Percentiles rank a stretch among this genome's conserved stretches.
These are phyloP conservation scores for Flexamia atlantica DNA, from an alignment of 2,888 invertebrate genomes.

Conservation along the genomic window DNA sequence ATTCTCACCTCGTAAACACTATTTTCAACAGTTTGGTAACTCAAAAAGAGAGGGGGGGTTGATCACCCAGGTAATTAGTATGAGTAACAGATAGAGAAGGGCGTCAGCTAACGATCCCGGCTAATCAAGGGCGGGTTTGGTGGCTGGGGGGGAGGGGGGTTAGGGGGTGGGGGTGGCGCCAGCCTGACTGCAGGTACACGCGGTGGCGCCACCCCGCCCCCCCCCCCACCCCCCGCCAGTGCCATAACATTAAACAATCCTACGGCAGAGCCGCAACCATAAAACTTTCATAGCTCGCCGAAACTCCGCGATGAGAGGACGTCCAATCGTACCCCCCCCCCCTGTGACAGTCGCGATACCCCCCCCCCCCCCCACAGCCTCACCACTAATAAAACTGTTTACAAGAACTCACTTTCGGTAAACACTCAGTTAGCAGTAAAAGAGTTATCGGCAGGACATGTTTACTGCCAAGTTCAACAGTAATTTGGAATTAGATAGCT, in stretches of 20 bases:
- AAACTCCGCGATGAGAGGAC: neutral
- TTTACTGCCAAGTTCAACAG: neutral
- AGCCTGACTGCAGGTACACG: slow-evolving; percentile 33
- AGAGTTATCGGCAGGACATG: neutral
- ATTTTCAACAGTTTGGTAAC: neutral
- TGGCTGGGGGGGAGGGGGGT: neutral
- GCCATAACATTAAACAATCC: slow-evolving; percentile 48
- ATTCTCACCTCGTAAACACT: neutral
- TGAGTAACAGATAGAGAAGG: slow-evolving; percentile 19
- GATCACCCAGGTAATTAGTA: slow-evolving; percentile 1
- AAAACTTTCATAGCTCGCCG: slow-evolving; percentile 48
- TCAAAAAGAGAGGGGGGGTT: neutral
- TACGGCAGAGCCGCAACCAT: slow-evolving; percentile 34
- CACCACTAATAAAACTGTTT: slow-evolving; percentile 55
- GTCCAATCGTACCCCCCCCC: neutral
- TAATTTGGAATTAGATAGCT: neutral
- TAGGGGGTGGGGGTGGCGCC: slow-evolving; percentile 5
- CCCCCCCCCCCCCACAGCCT: too few species aligned
- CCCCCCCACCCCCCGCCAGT: neutral
- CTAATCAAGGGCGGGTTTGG: slow-evolving; percentile 18
- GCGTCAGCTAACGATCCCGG: slow-evolving; percentile 39
- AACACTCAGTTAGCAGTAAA: slow-evolving; percentile 10
- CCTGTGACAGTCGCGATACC: neutral
- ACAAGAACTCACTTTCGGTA: slow-evolving; percentile 34
- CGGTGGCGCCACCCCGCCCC: slow-evolving; percentile 19